These are phyloP conservation scores for Murina feae DNA, from an alignment of 2,113 vertebrate genomes.

Conservation along the genomic window DNA sequence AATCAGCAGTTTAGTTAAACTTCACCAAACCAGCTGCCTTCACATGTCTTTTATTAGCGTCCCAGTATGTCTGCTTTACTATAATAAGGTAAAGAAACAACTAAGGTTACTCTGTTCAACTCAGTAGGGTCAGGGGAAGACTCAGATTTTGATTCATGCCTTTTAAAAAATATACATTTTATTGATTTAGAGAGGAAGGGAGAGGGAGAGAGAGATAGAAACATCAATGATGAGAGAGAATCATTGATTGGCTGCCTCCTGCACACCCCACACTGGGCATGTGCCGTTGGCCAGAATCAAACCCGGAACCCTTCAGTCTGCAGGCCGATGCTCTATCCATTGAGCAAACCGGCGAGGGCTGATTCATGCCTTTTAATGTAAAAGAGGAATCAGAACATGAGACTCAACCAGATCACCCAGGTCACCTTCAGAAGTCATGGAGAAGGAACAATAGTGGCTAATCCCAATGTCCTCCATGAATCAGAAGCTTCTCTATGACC, in stretches of 20 bases:
- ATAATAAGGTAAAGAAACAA: not conserved
- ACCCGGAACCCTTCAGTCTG: no score
- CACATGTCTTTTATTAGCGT: not conserved
- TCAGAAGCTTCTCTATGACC: not conserved
- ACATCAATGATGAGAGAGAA: no score
- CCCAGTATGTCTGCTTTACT: not conserved
- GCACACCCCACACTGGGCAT: no score
- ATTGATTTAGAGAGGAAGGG: no score
- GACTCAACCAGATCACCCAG: not conserved
- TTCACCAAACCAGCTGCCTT: not conserved
- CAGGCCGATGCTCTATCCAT: no score
- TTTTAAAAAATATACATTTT: no score
- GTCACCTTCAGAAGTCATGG: not conserved
- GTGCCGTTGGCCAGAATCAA: no score
- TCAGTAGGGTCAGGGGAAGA: not conserved
- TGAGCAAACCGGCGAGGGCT: no score
- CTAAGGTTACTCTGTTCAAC: not conserved
- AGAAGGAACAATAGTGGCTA: not conserved
- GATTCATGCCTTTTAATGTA: not conserved
- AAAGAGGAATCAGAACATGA: not conserved
- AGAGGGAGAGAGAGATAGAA: no score
- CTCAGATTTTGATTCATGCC: not conserved
- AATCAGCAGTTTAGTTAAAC: not conserved
- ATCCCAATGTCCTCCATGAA: constrained; percentile 1
- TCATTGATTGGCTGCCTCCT: no score